phyloP scores from a whole-genome alignment of 2,113 vertebrate species.

The Raja brachyura region DNA sequence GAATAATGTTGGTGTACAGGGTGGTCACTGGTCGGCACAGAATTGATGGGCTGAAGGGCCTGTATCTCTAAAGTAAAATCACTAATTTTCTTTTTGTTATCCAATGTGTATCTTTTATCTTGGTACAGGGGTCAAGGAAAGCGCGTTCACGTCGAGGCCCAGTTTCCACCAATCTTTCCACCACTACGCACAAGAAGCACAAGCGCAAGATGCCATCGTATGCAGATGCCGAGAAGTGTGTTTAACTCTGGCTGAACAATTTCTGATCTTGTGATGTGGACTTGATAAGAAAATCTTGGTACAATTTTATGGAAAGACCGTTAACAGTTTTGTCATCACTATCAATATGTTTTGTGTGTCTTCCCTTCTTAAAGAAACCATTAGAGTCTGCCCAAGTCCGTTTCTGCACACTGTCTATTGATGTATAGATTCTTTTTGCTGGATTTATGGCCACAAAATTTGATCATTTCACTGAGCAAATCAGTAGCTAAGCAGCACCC shows the following conservation, averaged over 20 bases:
- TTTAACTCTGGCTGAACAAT: too few relatives aligned
- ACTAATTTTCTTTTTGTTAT: background rate
- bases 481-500: background rate
- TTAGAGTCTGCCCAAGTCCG: background rate
- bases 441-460: background rate
- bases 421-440: background rate
- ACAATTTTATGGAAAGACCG: background rate
- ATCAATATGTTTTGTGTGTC: background rate
- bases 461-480: background rate
- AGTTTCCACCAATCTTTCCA: too few relatives aligned
- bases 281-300: background rate
- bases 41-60: too few relatives aligned
- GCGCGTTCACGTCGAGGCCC: too few relatives aligned
- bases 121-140: too few relatives aligned
- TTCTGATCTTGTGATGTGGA: too few relatives aligned
- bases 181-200: too few relatives aligned
- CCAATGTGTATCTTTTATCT: background rate
- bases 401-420: background rate
- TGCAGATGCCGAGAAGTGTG: too few relatives aligned
- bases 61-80: too few relatives aligned
- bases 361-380: background rate
- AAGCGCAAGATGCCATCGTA: too few relatives aligned
- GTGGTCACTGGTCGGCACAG: too few relatives aligned
- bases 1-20: too few relatives aligned
- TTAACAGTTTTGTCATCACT: background rate